Evolutionary conservation across 2,113 vertebrate species (phyloP).

Genomic region (Ahaetulla prasina): DNA sequence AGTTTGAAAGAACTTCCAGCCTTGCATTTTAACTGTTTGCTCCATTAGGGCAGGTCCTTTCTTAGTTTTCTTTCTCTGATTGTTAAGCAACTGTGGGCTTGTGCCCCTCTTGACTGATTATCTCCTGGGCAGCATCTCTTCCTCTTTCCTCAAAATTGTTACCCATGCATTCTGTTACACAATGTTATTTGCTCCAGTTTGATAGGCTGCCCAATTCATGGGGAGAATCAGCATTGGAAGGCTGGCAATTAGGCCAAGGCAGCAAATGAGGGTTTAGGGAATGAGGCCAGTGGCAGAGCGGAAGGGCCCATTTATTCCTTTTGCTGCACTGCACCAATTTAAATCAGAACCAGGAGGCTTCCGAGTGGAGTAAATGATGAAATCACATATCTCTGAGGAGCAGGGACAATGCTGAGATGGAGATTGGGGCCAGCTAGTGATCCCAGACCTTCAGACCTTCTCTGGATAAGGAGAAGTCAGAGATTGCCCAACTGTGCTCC

Average conservation of each 20-base stretch:
- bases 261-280: background rate
- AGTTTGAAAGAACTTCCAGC: too few species aligned
- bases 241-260: background rate
- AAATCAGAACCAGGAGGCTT: background rate
- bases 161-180: too few species aligned
- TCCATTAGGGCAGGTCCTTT: too few species aligned
- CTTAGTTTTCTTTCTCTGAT: too few species aligned
- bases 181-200: background rate
- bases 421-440: background rate
- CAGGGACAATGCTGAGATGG: background rate
- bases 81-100: too few species aligned
- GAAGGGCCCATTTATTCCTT: background rate
- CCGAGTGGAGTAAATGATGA: background rate
- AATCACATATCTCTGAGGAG: background rate
- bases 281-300: background rate
- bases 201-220: background rate
- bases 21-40: too few species aligned
- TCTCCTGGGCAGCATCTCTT: too few species aligned
- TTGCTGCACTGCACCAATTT: background rate
- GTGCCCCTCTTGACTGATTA: too few species aligned
- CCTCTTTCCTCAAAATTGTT: too few species aligned
- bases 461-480: background rate
- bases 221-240: background rate
- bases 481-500: background rate
- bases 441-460: background rate